Evolutionary conservation across 35 echinoderm and acorn worm genomes (phyloP).

Genomic region (Holothuria glaberrima): DNA sequence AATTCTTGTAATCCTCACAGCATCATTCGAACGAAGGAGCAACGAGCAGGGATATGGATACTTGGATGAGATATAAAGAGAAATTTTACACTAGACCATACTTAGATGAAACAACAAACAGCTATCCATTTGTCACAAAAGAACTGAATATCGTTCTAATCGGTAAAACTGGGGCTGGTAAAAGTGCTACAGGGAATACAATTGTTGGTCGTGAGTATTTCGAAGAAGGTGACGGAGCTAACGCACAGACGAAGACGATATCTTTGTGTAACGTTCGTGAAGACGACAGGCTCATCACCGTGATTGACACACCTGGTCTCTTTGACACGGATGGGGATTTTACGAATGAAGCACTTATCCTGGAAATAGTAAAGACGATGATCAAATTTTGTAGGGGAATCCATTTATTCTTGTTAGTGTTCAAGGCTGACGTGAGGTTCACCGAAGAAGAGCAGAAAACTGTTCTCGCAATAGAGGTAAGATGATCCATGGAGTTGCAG

Average conservation of each 20-base stretch:
- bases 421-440: not conserved
- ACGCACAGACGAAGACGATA: not conserved
- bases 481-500: too few species aligned
- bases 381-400: not conserved
- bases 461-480: not conserved
- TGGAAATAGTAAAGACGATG: not conserved
- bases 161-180: not conserved
- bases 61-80: too few species aligned
- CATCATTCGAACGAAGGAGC: too few species aligned
- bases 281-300: not conserved
- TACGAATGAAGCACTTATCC: not conserved
- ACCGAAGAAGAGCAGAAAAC: not conserved
- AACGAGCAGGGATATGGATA: too few species aligned
- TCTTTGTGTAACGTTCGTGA: not conserved
- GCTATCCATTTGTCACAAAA: not conserved
- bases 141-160: not conserved
- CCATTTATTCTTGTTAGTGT: not conserved
- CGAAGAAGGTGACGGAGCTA: not conserved
- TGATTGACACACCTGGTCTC: not conserved
- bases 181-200: not conserved
- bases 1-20: too few species aligned
- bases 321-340: not conserved
- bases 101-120: too few species aligned
- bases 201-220: not conserved
- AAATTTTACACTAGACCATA: too few species aligned